phyloP scores from a whole-genome alignment of 1,140 invertebrate species.

The Pseudachorutes palmiensis region DNA sequence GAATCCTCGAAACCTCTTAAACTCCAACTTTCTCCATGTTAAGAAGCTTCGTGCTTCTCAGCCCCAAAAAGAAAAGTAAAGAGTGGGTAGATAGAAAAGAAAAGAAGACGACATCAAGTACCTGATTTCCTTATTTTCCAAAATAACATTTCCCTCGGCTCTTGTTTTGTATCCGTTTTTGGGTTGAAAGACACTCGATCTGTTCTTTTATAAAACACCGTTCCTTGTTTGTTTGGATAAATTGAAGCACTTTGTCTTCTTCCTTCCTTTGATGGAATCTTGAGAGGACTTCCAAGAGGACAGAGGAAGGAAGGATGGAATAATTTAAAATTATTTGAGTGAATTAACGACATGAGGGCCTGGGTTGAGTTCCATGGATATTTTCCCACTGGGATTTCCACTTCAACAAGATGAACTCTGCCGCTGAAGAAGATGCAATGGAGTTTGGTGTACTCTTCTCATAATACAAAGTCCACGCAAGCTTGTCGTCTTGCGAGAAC shows the following conservation, averaged over 20 bases:
- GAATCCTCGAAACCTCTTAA: too few relatives aligned
- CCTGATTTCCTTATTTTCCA: too few relatives aligned
- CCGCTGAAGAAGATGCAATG: too few relatives aligned
- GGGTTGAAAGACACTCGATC: background rate
- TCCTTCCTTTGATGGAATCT: too few relatives aligned
- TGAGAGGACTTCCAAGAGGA: background rate
- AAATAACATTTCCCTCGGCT: background rate
- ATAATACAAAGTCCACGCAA: too few relatives aligned
- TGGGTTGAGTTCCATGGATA: background rate
- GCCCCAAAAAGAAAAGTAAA: background rate
- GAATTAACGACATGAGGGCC: background rate
- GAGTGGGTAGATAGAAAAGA: too few relatives aligned
- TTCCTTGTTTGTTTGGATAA: background rate
- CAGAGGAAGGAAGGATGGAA: background rate
- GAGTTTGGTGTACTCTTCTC: too few relatives aligned
- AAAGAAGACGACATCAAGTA: too few relatives aligned
- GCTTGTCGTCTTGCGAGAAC: too few relatives aligned
- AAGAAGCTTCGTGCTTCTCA: background rate
- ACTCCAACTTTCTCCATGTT: background rate
- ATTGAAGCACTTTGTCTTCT: too few relatives aligned
- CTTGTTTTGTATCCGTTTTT: background rate
- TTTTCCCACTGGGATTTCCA: background rate
- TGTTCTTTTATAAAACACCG: background rate
- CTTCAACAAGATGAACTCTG: background rate
- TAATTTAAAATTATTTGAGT: background rate